Conservation (phyloP, 2,888 invertebrate species). For the Oxyteleia sp. region DNA sequence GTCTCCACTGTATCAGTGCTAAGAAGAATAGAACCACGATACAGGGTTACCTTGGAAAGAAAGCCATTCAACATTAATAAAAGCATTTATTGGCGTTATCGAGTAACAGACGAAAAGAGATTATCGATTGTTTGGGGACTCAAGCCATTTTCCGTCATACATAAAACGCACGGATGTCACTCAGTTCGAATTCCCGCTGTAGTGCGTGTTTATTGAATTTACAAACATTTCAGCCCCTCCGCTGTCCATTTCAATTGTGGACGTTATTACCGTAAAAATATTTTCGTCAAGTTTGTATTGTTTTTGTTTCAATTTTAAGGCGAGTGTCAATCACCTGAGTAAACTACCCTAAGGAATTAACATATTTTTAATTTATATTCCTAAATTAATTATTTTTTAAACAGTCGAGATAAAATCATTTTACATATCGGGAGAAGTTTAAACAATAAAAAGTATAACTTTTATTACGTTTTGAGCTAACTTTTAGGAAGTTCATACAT, state of each 20-base stretch:
- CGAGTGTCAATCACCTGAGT: no score
- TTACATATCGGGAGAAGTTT: no score
- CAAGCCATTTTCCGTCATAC: conserved; percentile 3
- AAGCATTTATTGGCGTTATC: conserved; percentile 6
- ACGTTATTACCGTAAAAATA: background rate
- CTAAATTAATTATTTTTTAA: no score
- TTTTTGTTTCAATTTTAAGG: background rate
- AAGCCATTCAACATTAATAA: background rate
- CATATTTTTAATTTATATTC: no score
- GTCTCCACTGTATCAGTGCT: no score
- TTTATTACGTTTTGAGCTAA: no score
- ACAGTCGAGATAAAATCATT: no score
- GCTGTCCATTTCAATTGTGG: background rate
- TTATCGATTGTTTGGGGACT: conserved; percentile 11
- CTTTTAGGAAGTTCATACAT: no score
- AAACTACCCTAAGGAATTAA: no score
- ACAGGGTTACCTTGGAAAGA: background rate
- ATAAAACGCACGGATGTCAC: conserved; percentile 9
- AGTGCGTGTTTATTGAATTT: conserved; percentile 27
- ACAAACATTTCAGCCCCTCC: conserved; percentile 17
- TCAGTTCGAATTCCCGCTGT: conserved; percentile 20
- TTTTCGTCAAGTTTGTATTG: background rate
- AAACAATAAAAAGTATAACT: no score
- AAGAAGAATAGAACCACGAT: no score
- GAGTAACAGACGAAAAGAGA: conserved; percentile 1